Evolutionary conservation across 1,140 invertebrate genomes (phyloP).

Genomic region (Agrilus planipennis): DNA sequence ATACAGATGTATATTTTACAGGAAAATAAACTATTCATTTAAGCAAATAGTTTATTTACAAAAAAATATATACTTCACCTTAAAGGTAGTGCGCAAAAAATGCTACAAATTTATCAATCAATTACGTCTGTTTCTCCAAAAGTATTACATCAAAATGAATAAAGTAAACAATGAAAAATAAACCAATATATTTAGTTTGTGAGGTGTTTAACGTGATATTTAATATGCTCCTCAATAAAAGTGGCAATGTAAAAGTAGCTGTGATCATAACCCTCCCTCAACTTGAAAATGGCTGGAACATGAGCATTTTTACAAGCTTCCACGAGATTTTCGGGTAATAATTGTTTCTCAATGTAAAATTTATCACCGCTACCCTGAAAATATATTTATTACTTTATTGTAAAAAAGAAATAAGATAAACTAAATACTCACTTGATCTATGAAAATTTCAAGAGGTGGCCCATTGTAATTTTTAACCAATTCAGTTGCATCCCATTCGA

Average conservation of each 20-base stretch:
- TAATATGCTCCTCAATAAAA: slow-evolving; percentile 90
- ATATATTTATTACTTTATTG: not conserved
- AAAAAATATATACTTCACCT: no score
- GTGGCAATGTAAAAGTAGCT: slow-evolving; percentile 91
- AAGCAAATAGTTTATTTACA: no score
- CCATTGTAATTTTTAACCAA: slow-evolving; percentile 76
- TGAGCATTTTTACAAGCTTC: slow-evolving; percentile 52
- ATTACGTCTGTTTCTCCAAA: no score
- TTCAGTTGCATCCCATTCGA: slow-evolving; percentile 79
- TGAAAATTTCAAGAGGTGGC: slow-evolving; percentile 67
- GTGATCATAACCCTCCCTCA: slow-evolving; percentile 89
- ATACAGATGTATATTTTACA: no score
- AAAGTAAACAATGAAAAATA: no score
- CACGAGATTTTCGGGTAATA: slow-evolving; percentile 79
- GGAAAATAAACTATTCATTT: no score
- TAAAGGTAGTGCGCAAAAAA: no score
- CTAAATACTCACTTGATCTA: slow-evolving; percentile 68
- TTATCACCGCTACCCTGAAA: slow-evolving; percentile 70
- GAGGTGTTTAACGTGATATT: slow-evolving; percentile 70
- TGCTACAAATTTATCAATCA: no score
- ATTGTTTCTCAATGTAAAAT: slow-evolving; percentile 65
- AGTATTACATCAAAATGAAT: no score
- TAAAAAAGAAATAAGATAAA: not conserved
- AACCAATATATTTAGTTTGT: no score
- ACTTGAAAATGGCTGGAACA: slow-evolving; percentile 60